Conservation (phyloP, 2,888 invertebrate species). For the Pantelozetes paolii region DNA sequence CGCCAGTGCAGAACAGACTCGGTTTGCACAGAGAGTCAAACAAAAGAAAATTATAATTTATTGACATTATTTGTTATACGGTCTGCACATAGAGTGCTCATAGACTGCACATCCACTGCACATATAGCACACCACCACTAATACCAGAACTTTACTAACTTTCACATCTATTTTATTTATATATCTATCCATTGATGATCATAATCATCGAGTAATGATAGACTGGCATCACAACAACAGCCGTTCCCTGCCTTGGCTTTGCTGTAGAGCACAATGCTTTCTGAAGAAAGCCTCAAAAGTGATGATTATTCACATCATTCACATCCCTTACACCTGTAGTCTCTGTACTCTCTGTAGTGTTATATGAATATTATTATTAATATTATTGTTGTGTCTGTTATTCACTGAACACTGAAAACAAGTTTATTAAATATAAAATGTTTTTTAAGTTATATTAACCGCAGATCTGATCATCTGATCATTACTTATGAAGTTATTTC, state of each 20-base stretch:
- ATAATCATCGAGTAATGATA: constrained; percentile 16
- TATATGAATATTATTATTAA: not conserved
- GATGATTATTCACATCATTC: not conserved
- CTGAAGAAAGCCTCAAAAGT: not conserved
- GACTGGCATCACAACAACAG: not conserved
- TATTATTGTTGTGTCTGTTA: not conserved
- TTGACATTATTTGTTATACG: constrained; percentile 14
- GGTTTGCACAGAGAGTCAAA: not conserved
- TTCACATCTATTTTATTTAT: too few relatives aligned
- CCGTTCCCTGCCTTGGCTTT: not conserved
- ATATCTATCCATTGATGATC: constrained; percentile 1
- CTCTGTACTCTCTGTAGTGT: not conserved
- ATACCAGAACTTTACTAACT: too few relatives aligned
- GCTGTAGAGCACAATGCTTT: not conserved
- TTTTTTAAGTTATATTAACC: constrained; percentile 11
- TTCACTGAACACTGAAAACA: not conserved
- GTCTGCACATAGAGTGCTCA: not conserved
- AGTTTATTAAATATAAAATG: not conserved
- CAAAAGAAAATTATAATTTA: constrained; percentile 18
- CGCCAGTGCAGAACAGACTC: not conserved
- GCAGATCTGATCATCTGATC: not conserved
- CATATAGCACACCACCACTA: too few relatives aligned
- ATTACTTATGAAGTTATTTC: not conserved
- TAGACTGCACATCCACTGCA: too few relatives aligned
- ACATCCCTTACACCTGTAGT: not conserved